Evolutionary conservation across 2,888 invertebrate genomes (phyloP).

Genomic region (Salpingus planirostris): DNA sequence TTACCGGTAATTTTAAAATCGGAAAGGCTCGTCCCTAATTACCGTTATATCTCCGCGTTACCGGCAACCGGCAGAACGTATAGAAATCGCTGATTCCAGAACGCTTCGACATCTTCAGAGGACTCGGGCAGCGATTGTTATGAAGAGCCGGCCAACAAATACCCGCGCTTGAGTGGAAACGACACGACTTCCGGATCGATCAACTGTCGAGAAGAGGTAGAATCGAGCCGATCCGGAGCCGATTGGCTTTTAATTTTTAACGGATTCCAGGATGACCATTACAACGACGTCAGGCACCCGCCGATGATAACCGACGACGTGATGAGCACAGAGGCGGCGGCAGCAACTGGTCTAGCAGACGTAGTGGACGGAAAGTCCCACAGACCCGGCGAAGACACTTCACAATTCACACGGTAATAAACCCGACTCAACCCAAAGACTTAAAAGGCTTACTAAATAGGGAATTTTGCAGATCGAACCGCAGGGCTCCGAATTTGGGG

Average conservation of each 20-base stretch:
- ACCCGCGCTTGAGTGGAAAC: constrained; percentile 52
- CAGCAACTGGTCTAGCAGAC: constrained; percentile 7
- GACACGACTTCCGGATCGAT: too few relatives aligned
- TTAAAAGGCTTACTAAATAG: constrained; percentile 1
- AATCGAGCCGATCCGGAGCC: too few relatives aligned
- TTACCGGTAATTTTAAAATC: too few relatives aligned
- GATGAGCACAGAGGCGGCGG: constrained; percentile 24
- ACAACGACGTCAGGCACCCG: not conserved
- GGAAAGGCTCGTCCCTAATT: too few relatives aligned
- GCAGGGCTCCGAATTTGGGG: constrained; percentile 73
- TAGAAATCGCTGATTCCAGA: constrained; percentile 43
- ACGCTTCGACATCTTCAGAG: constrained; percentile 40
- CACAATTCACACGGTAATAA: constrained; percentile 32
- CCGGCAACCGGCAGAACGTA: too few relatives aligned
- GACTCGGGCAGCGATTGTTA: constrained; percentile 56
- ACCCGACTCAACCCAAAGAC: not conserved
- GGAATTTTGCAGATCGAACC: constrained; percentile 48
- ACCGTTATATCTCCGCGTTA: too few relatives aligned
- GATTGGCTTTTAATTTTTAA: too few relatives aligned
- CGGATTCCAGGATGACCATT: not conserved
- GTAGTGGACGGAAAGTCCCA: constrained; percentile 9
- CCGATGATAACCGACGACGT: constrained; percentile 22
- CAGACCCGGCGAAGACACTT: constrained; percentile 28
- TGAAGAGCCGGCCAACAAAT: constrained; percentile 68
- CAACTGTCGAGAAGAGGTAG: too few relatives aligned